A percentile compares a stretch with the other conserved stretches of the same genome.
phyloP scores from a whole-genome alignment of 2,888 invertebrate genomes.

The Andrena trimmerana region DNA sequence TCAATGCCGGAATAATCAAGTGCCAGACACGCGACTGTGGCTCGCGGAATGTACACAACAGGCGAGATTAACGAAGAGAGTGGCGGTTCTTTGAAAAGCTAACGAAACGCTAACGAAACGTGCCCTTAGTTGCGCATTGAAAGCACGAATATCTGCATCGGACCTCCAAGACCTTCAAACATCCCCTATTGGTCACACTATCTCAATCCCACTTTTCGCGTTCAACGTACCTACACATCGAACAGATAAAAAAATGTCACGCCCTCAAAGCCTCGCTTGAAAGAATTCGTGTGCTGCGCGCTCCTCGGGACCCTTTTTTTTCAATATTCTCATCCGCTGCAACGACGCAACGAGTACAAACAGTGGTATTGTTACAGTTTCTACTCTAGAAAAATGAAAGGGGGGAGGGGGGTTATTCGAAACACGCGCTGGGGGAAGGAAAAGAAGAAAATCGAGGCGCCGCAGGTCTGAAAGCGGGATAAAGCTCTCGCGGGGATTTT shows the following conservation, averaged over 20 bases:
- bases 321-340: too few species aligned
- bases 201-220: too few species aligned
- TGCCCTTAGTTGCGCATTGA: conserved; percentile 42
- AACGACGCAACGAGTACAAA: too few species aligned
- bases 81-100: conserved; percentile 10
- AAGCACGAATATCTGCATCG: neutral
- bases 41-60: conserved; percentile 11
- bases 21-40: conserved; percentile 1
- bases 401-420: too few species aligned
- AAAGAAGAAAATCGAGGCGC: neutral
- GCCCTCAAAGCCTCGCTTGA: too few species aligned
- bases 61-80: conserved; percentile 57
- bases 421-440: neutral
- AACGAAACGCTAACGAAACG: conserved; percentile 59
- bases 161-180: neutral
- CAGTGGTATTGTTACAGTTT: too few species aligned
- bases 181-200: neutral
- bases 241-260: too few species aligned
- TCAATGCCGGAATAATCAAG: conserved; percentile 27
- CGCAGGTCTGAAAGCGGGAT: neutral
- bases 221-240: too few species aligned
- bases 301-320: too few species aligned
- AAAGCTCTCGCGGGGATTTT: conserved; percentile 16
- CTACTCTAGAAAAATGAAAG: too few species aligned
- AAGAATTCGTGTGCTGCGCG: too few species aligned